These are phyloP conservation scores for Trissonchulus sp. DNA, from an alignment of 2,888 invertebrate species.

Conservation along the genomic window DNA sequence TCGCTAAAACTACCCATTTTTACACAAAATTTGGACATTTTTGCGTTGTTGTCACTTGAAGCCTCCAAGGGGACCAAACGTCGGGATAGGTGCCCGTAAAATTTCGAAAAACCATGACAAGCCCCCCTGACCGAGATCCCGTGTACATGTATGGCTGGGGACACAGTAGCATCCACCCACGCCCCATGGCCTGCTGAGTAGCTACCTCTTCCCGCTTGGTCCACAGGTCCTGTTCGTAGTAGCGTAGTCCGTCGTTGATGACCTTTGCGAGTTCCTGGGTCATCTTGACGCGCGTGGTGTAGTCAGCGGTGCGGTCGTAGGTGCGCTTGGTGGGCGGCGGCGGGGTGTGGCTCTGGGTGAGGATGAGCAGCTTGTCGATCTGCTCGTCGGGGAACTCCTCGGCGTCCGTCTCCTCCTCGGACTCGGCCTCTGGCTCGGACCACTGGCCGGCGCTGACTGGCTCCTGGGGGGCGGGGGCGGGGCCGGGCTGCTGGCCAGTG, in stretches of 20 bases:
- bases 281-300: slow-evolving; percentile 82
- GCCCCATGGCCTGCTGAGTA: no score
- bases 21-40: no score
- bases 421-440: neutral
- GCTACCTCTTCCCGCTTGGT: slow-evolving; percentile 61
- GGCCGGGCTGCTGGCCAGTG: slow-evolving; percentile 36
- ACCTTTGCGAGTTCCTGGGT: slow-evolving; percentile 86
- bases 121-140: no score
- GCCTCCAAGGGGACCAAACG: no score
- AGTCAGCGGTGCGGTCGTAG: slow-evolving; percentile 82
- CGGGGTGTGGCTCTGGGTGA: slow-evolving; percentile 67
- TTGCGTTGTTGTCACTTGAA: no score
- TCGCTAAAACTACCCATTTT: no score
- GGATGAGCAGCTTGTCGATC: slow-evolving; percentile 67
- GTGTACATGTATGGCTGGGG: no score
- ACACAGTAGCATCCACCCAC: no score
- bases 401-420: slow-evolving; percentile 57
- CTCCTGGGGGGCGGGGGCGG: neutral
- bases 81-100: no score
- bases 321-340: slow-evolving; percentile 52
- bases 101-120: no score
- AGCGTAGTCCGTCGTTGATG: slow-evolving; percentile 90
- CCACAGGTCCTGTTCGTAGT: slow-evolving; percentile 93
- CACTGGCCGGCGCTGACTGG: neutral
- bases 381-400: slow-evolving; percentile 57